Evolutionary conservation across 2,888 invertebrate species (phyloP).

Genomic region (Pseudanteris insignis): DNA sequence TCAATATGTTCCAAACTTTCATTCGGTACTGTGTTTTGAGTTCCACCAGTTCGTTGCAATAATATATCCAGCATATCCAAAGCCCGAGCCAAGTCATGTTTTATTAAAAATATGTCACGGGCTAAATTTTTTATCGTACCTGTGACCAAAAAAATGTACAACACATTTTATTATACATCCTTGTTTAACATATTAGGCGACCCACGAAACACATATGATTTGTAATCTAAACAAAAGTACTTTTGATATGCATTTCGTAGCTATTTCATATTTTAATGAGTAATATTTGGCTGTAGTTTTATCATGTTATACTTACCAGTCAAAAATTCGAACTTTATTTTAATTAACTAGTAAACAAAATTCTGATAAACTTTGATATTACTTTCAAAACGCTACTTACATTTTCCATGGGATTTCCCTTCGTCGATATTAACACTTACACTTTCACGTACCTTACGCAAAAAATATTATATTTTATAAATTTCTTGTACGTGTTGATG

Average conservation of each 20-base stretch:
- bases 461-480: constrained; percentile 1
- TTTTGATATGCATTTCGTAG: constrained; percentile 22
- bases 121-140: constrained; percentile 27
- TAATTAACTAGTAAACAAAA: background rate
- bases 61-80: constrained; percentile 35
- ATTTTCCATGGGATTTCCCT: constrained; percentile 5
- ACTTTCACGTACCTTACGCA: constrained; percentile 17
- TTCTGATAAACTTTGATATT: constrained; percentile 4
- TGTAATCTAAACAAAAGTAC: constrained; percentile 5
- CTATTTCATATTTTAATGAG: constrained; percentile 3
- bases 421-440: constrained; percentile 21
- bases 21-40: constrained; percentile 10
- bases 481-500: background rate
- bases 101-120: constrained; percentile 25
- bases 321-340: background rate
- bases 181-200: constrained; percentile 31
- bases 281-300: constrained; percentile 7
- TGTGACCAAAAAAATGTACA: constrained; percentile 5
- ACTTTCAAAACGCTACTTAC: constrained; percentile 27
- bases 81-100: constrained; percentile 33
- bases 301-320: constrained; percentile 23
- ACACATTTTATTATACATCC: constrained; percentile 3
- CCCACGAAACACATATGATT: constrained; percentile 34
- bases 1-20: constrained; percentile 36
- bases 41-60: constrained; percentile 18